Percentiles rank a stretch among this genome's conserved stretches.
Conservation (phyloP, 2,888 invertebrate species). For the Lepetodrilus schrolli region DNA sequence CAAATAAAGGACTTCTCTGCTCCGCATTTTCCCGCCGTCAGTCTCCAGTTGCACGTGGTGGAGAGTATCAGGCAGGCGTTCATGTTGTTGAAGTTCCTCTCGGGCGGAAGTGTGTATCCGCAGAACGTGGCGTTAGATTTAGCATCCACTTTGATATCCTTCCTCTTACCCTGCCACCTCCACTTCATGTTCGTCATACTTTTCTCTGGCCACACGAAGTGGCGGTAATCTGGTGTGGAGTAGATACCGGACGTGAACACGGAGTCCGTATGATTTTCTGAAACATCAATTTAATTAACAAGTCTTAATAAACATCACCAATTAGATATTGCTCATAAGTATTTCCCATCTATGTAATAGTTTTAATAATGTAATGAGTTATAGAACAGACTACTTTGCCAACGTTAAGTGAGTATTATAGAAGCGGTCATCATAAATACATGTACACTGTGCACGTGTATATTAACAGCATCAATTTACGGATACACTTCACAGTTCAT, state of each 20-base stretch:
- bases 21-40: neutral
- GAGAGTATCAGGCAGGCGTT: slow-evolving; percentile 6
- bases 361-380: too few relatives aligned
- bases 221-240: neutral
- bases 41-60: neutral
- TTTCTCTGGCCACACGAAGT: neutral
- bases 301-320: neutral
- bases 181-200: neutral
- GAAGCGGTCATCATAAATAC: too few relatives aligned
- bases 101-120: neutral
- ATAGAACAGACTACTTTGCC: too few relatives aligned
- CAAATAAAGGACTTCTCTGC: neutral
- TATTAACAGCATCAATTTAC: too few relatives aligned
- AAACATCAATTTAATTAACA: neutral
- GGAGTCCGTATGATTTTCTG: neutral
- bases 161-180: neutral
- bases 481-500: too few relatives aligned
- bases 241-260: slow-evolving; percentile 3
- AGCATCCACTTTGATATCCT: neutral
- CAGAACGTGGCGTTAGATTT: neutral
- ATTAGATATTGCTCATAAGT: too few relatives aligned
- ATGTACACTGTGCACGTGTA: too few relatives aligned
- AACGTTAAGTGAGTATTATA: too few relatives aligned
- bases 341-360: too few relatives aligned
- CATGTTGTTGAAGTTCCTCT: neutral